Evolutionary conservation across 2,113 vertebrate genomes (phyloP), one percentile per base, ranked within the genome.

Genomic region (Zosterops lateralis): DNA sequence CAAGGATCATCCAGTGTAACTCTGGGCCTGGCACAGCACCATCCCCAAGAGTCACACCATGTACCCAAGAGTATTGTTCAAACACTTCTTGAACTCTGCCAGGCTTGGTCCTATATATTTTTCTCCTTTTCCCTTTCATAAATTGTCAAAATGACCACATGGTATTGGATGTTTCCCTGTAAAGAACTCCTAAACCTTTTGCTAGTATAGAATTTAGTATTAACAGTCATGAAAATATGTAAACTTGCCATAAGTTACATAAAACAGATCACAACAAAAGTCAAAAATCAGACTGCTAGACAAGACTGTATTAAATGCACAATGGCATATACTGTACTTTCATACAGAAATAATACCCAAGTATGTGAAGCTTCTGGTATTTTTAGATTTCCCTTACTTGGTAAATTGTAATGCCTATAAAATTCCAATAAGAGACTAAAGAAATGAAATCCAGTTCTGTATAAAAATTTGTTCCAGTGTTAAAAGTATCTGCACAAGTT

Each of bases 171-270:
- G 32, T 94, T 97, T 96, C 88, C 90, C 71, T 95, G 84, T 93
- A 93, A 93, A 91, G 68, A 84, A 93, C 90, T 91, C 90, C 65
- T 84, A 87, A 97, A 95, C 89, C 73, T 92, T 97, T 95, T 88
- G 70, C 66, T 89, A 77, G 53, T 96, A 96, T 88, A 92, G 92
- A 96, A 97, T 84, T 94, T 81, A 92, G 72, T 84, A 97, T 93
- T 96, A 97, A 92, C 96, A 96, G 90, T 93, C 94, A 95, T 50
- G 92, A 88, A 97, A 97, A 97, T 97, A 98, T 98, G 97, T 97
- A 98, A 98, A 98, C 97, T 93, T 98, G 96, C 95, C 97, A 87
- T 91, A 96, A 92, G 88, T 96, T 96, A 96, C 96, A 98, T 94
- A 97, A 97, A 96, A 50, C 97, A 98, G 97, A 98, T 89, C 93